A percentile compares a stretch with the other conserved stretches of the same genome.
phyloP scores from a whole-genome alignment of 1,140 invertebrate species.

The Harlomillsia oculata region DNA sequence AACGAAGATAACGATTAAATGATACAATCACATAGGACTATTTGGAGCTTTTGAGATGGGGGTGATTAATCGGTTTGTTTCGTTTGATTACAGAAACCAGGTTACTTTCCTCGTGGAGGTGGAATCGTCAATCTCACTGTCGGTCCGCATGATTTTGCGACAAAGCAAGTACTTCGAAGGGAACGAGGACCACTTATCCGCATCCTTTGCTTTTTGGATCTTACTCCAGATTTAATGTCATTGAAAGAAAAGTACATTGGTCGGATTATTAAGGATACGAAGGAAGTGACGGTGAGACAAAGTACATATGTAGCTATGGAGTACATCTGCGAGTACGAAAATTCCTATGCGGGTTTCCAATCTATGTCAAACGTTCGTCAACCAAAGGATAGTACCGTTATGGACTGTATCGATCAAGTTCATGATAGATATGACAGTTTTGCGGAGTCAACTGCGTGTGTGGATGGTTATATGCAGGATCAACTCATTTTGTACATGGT shows the following conservation, averaged over 20 bases:
- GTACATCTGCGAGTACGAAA: slow-evolving; percentile 26
- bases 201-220: slow-evolving; percentile 21
- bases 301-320: slow-evolving; percentile 29
- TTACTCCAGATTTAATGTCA: slow-evolving; percentile 18
- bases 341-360: slow-evolving; percentile 18
- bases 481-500: slow-evolving; percentile 34
- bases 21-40: not conserved
- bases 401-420: slow-evolving; percentile 12
- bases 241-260: slow-evolving; percentile 5
- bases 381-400: slow-evolving; percentile 8
- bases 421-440: slow-evolving; percentile 13
- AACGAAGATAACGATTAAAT: not conserved
- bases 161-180: slow-evolving; percentile 10
- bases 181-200: slow-evolving; percentile 17
- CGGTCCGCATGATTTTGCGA: slow-evolving; percentile 8
- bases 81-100: slow-evolving; percentile 8
- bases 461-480: slow-evolving; percentile 30
- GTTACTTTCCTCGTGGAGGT: slow-evolving; percentile 32
- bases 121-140: slow-evolving; percentile 22
- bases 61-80: not conserved
- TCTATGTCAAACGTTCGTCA: slow-evolving; percentile 13
- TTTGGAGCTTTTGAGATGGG: no score
- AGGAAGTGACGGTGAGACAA: slow-evolving; percentile 17
- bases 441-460: slow-evolving; percentile 9
- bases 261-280: slow-evolving; percentile 7